Evolutionary conservation across 2,888 invertebrate species (phyloP), one percentile per base, ranked within the genome.

Genomic region (Conus canariensis): DNA sequence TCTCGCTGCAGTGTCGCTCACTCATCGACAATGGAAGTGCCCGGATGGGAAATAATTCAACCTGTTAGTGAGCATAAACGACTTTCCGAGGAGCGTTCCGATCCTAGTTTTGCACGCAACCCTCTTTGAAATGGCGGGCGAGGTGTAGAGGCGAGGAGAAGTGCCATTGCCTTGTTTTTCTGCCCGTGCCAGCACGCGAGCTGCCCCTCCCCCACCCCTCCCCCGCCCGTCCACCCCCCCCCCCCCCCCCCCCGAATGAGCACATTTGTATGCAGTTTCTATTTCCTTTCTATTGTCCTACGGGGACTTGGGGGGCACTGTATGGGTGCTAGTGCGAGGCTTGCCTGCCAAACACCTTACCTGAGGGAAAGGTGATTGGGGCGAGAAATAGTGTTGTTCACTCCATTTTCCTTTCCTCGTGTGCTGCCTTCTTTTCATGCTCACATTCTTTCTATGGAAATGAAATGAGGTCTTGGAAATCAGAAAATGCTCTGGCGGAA

Each of bases 1-100:
- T 90, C 88, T 90, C 90, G 90, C 91, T 85, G 25, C 82, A 90
- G 85, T 91, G 91, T 91, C 91, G 90, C 88, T 91, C 91, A 90
- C 85, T 74, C 70, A 30, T 58, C 85, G 30, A 89, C 89, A 89
- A 89, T 89, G 74, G 56, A 45, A 45, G 64, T 30, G 83, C 67
- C 89, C 89, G 89, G 89, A 70, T 85, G 89, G 89, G 89, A 67
- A 89, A 89, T 89, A 89, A 89, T 89, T 89, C 85, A 89, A 85
- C 89, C 89, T 89, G 89, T 89, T 89, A 89, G 89, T 85, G 89
- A 89, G 89, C 70, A 89, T 89, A 83, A 89, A 89, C 89, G 89
- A 89, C 89, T 64, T 88, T 88, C 88, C 80, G 77, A 88, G 88
- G 30, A 14, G n/a, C 59, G 30, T 80, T 80, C 60, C 60, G 80